A percentile compares a stretch with the other conserved stretches of the same genome.
These are phyloP conservation scores for Hedychridium roseum DNA, from an alignment of 2,888 invertebrate species.

Conservation along the genomic window DNA sequence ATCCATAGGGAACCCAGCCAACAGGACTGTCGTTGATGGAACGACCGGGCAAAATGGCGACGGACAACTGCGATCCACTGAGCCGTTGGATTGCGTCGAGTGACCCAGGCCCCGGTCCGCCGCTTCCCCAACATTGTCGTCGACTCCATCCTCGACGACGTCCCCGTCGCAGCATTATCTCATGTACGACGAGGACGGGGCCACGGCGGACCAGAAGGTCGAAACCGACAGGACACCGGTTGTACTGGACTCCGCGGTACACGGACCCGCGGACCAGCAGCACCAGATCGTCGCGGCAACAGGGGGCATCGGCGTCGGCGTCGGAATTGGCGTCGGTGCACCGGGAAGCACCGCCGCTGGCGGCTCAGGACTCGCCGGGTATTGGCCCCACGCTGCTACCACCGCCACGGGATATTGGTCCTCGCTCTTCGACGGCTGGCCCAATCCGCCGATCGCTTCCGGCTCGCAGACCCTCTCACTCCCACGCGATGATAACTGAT, in stretches of 20 bases:
- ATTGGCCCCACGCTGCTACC: slow-evolving; percentile 58
- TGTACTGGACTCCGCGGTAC: slow-evolving; percentile 12
- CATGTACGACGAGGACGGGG: slow-evolving; percentile 59
- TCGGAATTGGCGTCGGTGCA: slow-evolving; percentile 43
- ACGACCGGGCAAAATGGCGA: slow-evolving; percentile 28
- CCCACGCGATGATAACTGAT: slow-evolving; percentile 49
- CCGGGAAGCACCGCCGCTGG: slow-evolving; percentile 28
- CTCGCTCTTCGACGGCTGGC: slow-evolving; percentile 59
- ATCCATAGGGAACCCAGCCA: slow-evolving; percentile 21
- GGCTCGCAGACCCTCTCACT: slow-evolving; percentile 52
- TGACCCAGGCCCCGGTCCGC: slow-evolving; percentile 63
- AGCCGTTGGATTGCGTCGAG: no score
- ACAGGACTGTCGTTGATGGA: slow-evolving; percentile 20
- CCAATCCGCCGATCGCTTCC: slow-evolving; percentile 52
- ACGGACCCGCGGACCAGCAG: background rate
- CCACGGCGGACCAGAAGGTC: slow-evolving; percentile 56
- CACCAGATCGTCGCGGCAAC: slow-evolving; percentile 25
- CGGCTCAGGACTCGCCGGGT: slow-evolving; percentile 53
- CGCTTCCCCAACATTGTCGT: slow-evolving; percentile 58
- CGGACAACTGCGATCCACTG: slow-evolving; percentile 41
- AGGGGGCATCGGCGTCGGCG: slow-evolving; percentile 38
- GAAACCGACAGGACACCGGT: slow-evolving; percentile 36
- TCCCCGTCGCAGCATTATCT: slow-evolving; percentile 56
- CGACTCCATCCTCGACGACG: slow-evolving; percentile 59
- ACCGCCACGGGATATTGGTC: slow-evolving; percentile 58